Percentiles rank a stretch among this genome's conserved stretches.
These are phyloP conservation scores for Nycticryphes semicollaris DNA, from an alignment of 2,113 vertebrate genomes.

Conservation along the genomic window DNA sequence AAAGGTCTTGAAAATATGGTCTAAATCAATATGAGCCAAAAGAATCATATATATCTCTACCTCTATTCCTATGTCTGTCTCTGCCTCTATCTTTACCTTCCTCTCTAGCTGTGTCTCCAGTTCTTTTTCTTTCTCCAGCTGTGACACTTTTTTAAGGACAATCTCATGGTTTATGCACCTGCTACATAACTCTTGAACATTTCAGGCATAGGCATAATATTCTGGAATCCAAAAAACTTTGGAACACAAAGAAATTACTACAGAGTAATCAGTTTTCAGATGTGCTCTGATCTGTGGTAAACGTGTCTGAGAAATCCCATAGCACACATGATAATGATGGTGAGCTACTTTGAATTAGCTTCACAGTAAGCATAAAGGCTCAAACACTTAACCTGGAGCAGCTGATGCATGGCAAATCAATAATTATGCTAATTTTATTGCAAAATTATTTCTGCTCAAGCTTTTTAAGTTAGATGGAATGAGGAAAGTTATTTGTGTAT, in stretches of 20 bases:
- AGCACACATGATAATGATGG: not conserved
- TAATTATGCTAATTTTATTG: slow-evolving; percentile 17
- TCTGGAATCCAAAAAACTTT: not conserved
- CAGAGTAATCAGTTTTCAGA: not conserved
- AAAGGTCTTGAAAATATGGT: not conserved
- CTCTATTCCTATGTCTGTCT: not conserved
- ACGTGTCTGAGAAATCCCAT: not conserved
- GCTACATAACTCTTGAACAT: not conserved
- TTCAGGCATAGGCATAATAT: not conserved
- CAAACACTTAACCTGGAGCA: slow-evolving; percentile 19
- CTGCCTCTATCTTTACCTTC: not conserved
- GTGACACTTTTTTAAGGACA: not conserved
- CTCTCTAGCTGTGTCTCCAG: not conserved
- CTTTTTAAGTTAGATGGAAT: not conserved
- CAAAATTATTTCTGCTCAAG: not conserved
- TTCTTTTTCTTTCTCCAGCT: not conserved
- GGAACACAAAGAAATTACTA: not conserved
- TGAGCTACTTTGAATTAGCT: not conserved
- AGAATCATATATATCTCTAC: not conserved
- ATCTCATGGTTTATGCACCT: not conserved
- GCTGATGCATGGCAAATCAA: slow-evolving; percentile 12
- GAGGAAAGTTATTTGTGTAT: not conserved
- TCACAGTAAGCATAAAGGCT: not conserved
- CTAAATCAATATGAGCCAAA: not conserved
- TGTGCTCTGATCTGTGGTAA: not conserved